Evolutionary conservation across 2,797 vertebrate species (phyloP).

Genomic region (Geotrypetes seraphini): DNA sequence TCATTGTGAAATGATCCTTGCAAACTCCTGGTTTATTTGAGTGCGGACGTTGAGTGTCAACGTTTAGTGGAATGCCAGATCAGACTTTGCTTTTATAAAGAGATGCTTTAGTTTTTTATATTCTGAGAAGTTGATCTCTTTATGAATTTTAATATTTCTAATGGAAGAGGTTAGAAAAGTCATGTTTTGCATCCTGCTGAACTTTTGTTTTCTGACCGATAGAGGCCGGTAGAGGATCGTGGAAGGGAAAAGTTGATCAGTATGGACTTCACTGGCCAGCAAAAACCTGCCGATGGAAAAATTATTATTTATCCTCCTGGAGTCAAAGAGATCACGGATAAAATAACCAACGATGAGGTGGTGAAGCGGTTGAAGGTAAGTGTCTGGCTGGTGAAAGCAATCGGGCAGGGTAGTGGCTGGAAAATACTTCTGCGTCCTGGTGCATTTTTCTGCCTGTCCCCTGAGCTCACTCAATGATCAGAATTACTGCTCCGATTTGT

Average conservation of each 20-base stretch:
- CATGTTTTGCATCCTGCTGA: constrained; percentile 70
- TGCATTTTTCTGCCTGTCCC: background rate
- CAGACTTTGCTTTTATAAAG: too few relatives aligned
- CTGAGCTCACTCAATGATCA: too few relatives aligned
- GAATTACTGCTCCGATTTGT: too few relatives aligned
- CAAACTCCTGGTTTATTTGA: constrained; percentile 18
- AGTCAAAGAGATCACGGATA: constrained; percentile 96
- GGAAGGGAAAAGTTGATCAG: constrained; percentile 68
- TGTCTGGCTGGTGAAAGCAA: background rate
- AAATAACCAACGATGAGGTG: constrained; percentile 95
- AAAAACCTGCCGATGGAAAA: constrained; percentile 75
- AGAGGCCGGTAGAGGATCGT: constrained; percentile 98
- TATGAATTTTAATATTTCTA: too few relatives aligned
- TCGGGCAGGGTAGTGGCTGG: background rate
- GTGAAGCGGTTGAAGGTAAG: constrained; percentile 94
- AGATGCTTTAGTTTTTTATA: too few relatives aligned
- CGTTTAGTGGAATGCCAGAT: background rate
- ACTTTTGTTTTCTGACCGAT: constrained; percentile 97
- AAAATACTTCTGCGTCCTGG: constrained; percentile 10
- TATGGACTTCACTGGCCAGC: constrained; percentile 94
- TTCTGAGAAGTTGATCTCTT: constrained; percentile 19
- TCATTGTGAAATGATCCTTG: constrained; percentile 34
- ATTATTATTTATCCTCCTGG: constrained; percentile 91
- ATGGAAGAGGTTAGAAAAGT: constrained; percentile 60
- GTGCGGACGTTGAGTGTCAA: background rate